These are phyloP conservation scores for Apis dorsata DNA, from an alignment of 1,140 invertebrate genomes.

Conservation along the genomic window DNA sequence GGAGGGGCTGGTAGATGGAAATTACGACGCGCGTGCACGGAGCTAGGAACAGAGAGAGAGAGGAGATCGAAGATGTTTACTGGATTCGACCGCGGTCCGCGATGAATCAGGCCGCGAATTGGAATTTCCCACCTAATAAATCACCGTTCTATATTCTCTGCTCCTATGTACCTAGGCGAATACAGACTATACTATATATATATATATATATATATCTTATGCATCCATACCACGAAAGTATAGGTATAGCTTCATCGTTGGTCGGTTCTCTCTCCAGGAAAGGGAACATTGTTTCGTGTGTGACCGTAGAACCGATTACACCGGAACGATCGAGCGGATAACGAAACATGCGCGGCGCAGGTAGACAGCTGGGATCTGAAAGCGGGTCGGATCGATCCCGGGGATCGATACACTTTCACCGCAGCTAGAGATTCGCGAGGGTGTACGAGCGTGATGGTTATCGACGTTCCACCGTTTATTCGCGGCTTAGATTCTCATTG, in stretches of 20 bases:
- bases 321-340: slow-evolving; percentile 32
- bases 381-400: slow-evolving; percentile 17
- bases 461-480: slow-evolving; percentile 39
- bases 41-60: background rate
- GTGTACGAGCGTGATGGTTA: slow-evolving; percentile 24
- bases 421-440: background rate
- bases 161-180: slow-evolving; percentile 2
- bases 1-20: background rate
- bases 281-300: slow-evolving; percentile 56
- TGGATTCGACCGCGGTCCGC: slow-evolving; percentile 40
- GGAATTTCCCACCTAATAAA: slow-evolving; percentile 68
- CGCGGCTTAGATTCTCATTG: slow-evolving; percentile 37
- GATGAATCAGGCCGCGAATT: slow-evolving; percentile 63
- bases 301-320: slow-evolving; percentile 37
- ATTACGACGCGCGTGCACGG: background rate
- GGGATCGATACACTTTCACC: slow-evolving; percentile 16
- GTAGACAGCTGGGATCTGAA: slow-evolving; percentile 12
- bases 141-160: slow-evolving; percentile 60
- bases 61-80: slow-evolving; percentile 65
- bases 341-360: slow-evolving; percentile 21
- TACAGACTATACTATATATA: background rate
- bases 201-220: background rate
- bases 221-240: slow-evolving; percentile 35
- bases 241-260: slow-evolving; percentile 19
- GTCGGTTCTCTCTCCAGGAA: slow-evolving; percentile 21